Evolutionary conservation across 2,113 vertebrate genomes (phyloP).

Genomic region (Bufo gargarizans): DNA sequence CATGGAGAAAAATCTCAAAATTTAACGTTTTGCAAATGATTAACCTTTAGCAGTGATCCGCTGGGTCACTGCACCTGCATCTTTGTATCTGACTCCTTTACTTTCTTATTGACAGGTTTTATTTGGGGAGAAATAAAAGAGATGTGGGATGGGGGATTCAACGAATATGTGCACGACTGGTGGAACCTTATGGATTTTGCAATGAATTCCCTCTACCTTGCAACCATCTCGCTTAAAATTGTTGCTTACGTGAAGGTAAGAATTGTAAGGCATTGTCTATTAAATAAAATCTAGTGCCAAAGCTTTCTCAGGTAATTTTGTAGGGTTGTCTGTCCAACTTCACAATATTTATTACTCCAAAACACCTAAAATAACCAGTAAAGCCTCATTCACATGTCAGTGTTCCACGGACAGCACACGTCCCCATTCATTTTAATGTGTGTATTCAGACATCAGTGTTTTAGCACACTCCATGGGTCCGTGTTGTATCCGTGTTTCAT

Average conservation of each 20-base stretch:
- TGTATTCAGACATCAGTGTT: no score
- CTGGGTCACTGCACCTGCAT: neutral
- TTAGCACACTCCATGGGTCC: no score
- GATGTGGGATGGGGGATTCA: constrained; percentile 97
- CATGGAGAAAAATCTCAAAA: no score
- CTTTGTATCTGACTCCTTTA: neutral
- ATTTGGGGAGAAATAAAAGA: constrained; percentile 99
- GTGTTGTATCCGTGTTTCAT: no score
- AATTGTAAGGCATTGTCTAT: neutral
- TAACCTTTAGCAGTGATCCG: no score
- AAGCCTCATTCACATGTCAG: no score
- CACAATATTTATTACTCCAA: neutral
- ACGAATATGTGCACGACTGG: constrained; percentile 95
- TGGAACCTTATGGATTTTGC: constrained; percentile 99
- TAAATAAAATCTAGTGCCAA: neutral
- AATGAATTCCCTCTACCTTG: constrained; percentile 96
- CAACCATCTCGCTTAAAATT: constrained; percentile 95
- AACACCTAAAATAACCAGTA: no score
- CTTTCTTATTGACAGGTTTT: constrained; percentile 79
- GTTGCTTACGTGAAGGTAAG: constrained; percentile 95
- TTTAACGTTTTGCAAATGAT: no score
- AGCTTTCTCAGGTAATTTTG: neutral
- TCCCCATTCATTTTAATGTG: no score
- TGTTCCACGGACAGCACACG: no score
- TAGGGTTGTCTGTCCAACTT: neutral